Percentiles rank a stretch among this genome's conserved stretches.
Conservation (phyloP, 2,113 vertebrate genomes). For the Gymnobelideus leadbeateri region DNA sequence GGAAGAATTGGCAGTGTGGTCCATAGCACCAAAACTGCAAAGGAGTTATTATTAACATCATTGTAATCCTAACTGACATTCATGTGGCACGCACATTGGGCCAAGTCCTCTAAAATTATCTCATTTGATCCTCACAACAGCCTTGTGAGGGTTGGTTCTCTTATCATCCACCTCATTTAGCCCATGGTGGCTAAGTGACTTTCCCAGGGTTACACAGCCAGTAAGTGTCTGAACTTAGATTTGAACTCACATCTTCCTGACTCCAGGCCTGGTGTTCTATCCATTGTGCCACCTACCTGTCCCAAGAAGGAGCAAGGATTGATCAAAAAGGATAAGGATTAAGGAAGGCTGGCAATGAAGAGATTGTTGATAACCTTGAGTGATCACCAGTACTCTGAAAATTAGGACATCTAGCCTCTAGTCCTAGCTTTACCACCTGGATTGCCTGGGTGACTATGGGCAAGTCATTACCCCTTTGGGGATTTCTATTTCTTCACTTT, state of each 20-base stretch:
- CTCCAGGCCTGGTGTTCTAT: background rate
- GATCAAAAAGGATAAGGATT: background rate
- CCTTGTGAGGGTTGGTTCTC: too few species aligned
- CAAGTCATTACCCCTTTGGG: background rate
- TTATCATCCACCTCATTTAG: too few species aligned
- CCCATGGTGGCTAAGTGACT: too few species aligned
- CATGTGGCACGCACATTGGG: too few species aligned
- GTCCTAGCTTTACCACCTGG: background rate
- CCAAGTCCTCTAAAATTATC: too few species aligned
- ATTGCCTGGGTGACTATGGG: background rate
- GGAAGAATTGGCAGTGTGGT: too few species aligned
- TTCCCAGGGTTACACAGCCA: too few species aligned
- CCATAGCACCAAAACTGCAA: too few species aligned
- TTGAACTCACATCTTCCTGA: background rate
- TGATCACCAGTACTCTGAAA: background rate
- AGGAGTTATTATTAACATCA: too few species aligned
- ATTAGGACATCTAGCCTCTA: background rate
- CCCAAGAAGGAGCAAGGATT: too few species aligned
- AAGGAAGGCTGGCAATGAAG: background rate
- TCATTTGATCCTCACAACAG: too few species aligned
- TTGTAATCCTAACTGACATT: too few species aligned
- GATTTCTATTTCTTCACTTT: background rate
- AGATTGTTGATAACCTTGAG: background rate
- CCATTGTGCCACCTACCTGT: background rate
- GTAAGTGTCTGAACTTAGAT: background rate